Base-by-base conservation (phyloP, 2,797 vertebrate genomes). In the Benthosema pterotum region DNA sequence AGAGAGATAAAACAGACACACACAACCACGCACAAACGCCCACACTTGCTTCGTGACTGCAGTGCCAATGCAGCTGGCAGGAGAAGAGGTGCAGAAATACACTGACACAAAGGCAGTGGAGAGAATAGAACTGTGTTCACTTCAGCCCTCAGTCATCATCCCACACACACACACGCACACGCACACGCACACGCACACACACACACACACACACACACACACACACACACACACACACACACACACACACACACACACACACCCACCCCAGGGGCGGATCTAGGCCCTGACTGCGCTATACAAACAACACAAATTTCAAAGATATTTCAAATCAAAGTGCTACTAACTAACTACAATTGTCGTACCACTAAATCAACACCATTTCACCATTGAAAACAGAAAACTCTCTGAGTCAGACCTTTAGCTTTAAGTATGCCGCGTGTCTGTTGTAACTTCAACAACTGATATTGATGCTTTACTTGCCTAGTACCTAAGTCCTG, bases 51-150 rank as follows among this genome's bases (percentile, higher is more conserved):
- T 55, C 22, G 52, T 54, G 52, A 63, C 61, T 54, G 61, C 52
- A 19, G 52, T 32, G 19, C n/a, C 15, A 11, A 15, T 51, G 52
- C 19, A 11, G 42, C 22, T 25, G 22, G 54, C n/a, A 17, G 32
- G 11, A 38, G 32, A 43, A 55, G 43, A 9, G 25, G 47, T 3
- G 6, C 43, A 60, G 42, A 77, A 74, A 73, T 61, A 73, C 56
- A 74, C 45, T 57, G 64, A 42, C 5, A 5, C 50, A 51, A 42
- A 51, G 43, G 15, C 42, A 49, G 12, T 17, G n/a, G 79, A 51
- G 69, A 77, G 3, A 80, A 53, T 67, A 77, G 3, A 47, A 25
- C 48, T 51, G 62, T 45, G 67, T 58, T 1, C 38, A 75, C 70
- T 58, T 72, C 18, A 51, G 17, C 12, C 49, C 52, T 75, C 60